A percentile compares a stretch with the other conserved stretches of the same genome.
These are phyloP conservation scores for Entelurus aequoreus DNA, from an alignment of 2,113 vertebrate species.

Conservation along the genomic window DNA sequence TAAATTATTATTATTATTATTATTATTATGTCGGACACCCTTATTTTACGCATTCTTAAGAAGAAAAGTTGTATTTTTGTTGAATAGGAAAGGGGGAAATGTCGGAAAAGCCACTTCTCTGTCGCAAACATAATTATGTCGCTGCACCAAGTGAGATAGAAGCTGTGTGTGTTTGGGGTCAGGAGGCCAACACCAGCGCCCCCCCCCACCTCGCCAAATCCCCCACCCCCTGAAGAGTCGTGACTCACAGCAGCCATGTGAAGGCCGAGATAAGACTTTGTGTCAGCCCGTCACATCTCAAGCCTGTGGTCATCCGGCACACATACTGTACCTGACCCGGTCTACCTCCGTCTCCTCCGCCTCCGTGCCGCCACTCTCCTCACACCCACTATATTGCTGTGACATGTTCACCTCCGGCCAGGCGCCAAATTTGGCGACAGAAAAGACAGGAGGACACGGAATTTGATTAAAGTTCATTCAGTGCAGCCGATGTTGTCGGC, in stretches of 20 bases:
- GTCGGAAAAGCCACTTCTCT: conserved; percentile 25
- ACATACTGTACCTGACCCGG: not conserved
- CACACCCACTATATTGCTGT: conserved; percentile 4
- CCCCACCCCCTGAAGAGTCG: conserved; percentile 21
- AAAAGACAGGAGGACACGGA: not conserved
- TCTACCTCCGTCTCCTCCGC: not conserved
- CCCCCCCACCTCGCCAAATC: conserved; percentile 2
- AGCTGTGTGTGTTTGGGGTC: conserved; percentile 8
- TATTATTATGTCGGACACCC: too few relatives aligned
- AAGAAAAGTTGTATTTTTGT: too few relatives aligned
- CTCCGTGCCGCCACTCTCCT: too few relatives aligned
- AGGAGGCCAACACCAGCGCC: not conserved
- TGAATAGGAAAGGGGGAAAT: too few relatives aligned
- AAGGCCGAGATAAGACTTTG: conserved; percentile 40
- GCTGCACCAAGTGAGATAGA: not conserved
- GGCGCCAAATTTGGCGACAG: conserved; percentile 6
- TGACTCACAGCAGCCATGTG: conserved; percentile 47
- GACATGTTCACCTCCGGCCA: conserved; percentile 23
- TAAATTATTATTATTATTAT: too few relatives aligned
- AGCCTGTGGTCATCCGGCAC: conserved; percentile 25
- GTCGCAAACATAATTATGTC: not conserved
- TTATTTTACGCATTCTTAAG: too few relatives aligned
- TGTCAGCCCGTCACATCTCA: conserved; percentile 21
- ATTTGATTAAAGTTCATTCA: not conserved
- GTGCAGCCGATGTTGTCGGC: not conserved